phyloP scores from a whole-genome alignment of 2,888 invertebrate genomes.

The Teleiodes luculella region DNA sequence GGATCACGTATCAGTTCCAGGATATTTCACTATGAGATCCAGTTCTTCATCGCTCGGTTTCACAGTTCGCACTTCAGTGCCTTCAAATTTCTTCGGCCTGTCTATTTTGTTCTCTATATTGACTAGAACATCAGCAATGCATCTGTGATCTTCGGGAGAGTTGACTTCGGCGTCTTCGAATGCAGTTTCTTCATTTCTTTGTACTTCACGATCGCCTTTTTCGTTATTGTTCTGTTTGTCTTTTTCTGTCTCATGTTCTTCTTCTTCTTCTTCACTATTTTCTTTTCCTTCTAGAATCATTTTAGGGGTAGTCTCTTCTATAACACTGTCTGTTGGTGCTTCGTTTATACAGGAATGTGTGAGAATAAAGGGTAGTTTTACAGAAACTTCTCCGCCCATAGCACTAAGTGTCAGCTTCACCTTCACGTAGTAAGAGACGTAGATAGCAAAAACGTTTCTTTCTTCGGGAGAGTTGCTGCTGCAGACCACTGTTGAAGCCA shows the following conservation, averaged over 20 bases:
- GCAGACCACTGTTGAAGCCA: conserved; percentile 80
- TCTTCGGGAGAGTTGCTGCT: conserved; percentile 81
- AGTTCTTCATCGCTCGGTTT: conserved; percentile 66
- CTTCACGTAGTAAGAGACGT: conserved; percentile 94
- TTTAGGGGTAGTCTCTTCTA: conserved; percentile 69
- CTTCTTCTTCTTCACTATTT: conserved; percentile 66
- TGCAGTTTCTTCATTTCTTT: conserved; percentile 38
- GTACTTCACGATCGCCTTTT: conserved; percentile 30
- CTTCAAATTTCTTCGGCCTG: conserved; percentile 61
- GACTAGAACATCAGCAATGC: conserved; percentile 65
- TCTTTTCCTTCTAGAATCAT: conserved; percentile 71
- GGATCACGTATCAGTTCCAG: conserved; percentile 76
- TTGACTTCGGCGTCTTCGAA: conserved; percentile 48
- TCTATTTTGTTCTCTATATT: conserved; percentile 69
- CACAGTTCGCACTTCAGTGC: conserved; percentile 53
- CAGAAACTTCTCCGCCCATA: conserved; percentile 88
- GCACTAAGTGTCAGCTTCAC: conserved; percentile 88
- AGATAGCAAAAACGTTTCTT: conserved; percentile 92
- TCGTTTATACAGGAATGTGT: conserved; percentile 85
- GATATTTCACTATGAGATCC: conserved; percentile 71
- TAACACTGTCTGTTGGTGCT: conserved; percentile 77
- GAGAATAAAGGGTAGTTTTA: conserved; percentile 88
- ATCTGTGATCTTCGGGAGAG: conserved; percentile 56
- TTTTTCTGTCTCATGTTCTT: conserved; percentile 56
- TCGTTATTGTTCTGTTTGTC: conserved; percentile 62